These are phyloP conservation scores for Malurus cyaneus DNA, from an alignment of 2,113 vertebrate genomes.

Conservation along the genomic window DNA sequence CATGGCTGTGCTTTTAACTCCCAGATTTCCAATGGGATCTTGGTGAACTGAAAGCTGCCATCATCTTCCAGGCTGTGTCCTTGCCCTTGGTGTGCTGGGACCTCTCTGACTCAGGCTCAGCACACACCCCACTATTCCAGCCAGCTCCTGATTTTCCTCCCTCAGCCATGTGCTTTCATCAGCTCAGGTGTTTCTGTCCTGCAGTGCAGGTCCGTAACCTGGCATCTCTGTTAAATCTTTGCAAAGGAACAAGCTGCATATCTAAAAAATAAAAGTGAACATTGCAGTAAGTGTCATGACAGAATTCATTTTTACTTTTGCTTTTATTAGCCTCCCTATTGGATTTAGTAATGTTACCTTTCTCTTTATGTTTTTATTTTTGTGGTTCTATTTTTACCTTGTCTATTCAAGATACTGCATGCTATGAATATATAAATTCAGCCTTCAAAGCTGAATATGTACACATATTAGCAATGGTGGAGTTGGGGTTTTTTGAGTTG, in stretches of 20 bases:
- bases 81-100: background rate
- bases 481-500: background rate
- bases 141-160: background rate
- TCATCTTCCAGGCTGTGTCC: background rate
- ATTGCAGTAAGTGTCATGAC: background rate
- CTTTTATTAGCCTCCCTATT: background rate
- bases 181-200: background rate
- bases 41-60: background rate
- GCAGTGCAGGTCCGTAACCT: background rate
- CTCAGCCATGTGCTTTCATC: background rate
- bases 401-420: background rate
- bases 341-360: background rate
- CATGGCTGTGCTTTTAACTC: background rate
- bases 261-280: background rate
- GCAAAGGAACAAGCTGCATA: background rate
- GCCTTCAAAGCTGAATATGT: background rate
- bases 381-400: background rate
- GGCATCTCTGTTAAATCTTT: background rate
- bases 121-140: rapidly evolving
- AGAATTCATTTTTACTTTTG: background rate
- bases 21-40: background rate
- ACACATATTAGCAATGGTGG: background rate
- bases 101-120: background rate
- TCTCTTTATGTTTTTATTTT: background rate
- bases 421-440: background rate